These are phyloP conservation scores for Pelecanus crispus DNA, from an alignment of 2,113 vertebrate genomes.

Conservation along the genomic window DNA sequence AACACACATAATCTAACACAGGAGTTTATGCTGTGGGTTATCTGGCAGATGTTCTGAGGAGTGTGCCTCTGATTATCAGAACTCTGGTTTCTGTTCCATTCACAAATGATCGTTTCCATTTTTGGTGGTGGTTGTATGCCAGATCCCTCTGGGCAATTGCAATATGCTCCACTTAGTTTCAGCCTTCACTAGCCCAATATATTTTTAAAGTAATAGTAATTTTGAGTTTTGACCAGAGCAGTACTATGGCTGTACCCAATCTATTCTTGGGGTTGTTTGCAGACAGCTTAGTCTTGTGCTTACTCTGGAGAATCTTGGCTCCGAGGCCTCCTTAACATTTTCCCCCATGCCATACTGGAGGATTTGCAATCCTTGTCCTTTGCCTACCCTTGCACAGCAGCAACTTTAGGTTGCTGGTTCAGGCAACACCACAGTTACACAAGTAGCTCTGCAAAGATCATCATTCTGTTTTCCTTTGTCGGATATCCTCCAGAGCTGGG, in stretches of 20 bases:
- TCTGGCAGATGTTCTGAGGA: not conserved
- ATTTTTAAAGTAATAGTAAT: not conserved
- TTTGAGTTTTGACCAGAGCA: not conserved
- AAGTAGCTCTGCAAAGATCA: not conserved
- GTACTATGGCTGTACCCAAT: not conserved
- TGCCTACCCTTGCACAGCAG: not conserved
- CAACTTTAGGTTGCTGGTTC: not conserved
- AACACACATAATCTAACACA: not conserved
- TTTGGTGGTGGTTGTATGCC: not conserved
- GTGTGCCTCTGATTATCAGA: not conserved
- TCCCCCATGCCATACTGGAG: not conserved
- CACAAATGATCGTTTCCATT: not conserved
- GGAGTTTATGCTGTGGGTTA: not conserved
- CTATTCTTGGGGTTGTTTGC: not conserved
- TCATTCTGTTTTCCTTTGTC: not conserved
- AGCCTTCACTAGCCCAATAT: not conserved
- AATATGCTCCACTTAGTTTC: slow-evolving; percentile 11
- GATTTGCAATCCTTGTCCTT: not conserved
- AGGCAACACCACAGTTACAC: not conserved
- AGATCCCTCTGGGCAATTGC: not conserved
- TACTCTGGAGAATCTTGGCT: not conserved
- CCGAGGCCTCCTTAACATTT: not conserved
- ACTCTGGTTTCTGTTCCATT: not conserved
- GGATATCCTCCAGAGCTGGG: not conserved
- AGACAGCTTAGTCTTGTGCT: not conserved